phyloP scores from a whole-genome alignment of 1,140 invertebrate species.

The Antheraea mylitta region DNA sequence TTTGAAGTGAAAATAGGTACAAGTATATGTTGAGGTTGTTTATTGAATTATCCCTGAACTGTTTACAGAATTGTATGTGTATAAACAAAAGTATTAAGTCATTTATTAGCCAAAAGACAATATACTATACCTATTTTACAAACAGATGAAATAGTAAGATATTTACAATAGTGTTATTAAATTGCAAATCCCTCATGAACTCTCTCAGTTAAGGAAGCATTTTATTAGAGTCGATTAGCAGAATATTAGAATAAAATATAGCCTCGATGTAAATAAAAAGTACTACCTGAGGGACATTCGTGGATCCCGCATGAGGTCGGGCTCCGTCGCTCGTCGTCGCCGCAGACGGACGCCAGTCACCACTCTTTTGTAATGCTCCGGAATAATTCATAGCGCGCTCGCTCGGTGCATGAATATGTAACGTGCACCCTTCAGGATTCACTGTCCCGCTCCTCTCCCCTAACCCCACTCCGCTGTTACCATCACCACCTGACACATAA shows the following conservation, averaged over 20 bases:
- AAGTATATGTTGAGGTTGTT: neutral
- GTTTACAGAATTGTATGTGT: neutral
- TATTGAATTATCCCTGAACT: neutral
- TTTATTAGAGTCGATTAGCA: too few relatives aligned
- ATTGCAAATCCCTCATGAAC: too few relatives aligned
- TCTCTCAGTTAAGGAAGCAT: too few relatives aligned
- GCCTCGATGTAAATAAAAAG: too few relatives aligned
- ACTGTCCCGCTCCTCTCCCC: neutral
- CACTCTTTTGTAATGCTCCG: constrained; percentile 30
- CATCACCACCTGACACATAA: neutral
- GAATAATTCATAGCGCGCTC: constrained; percentile 34
- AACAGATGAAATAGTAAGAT: too few relatives aligned
- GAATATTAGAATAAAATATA: too few relatives aligned
- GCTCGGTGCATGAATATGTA: constrained; percentile 32
- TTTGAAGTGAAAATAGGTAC: neutral
- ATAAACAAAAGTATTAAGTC: too few relatives aligned
- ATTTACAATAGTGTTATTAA: too few relatives aligned
- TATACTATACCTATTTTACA: too few relatives aligned
- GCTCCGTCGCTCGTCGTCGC: constrained; percentile 1
- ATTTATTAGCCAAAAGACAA: too few relatives aligned
- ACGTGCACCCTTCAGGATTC: constrained; percentile 15
- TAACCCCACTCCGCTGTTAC: neutral
- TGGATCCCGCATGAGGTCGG: neutral
- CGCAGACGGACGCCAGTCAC: constrained; percentile 10
- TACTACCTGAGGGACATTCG: neutral